Evolutionary conservation across 2,797 vertebrate species (phyloP), one percentile per base, ranked within the genome.

Genomic region (Darevskia nairensis): DNA sequence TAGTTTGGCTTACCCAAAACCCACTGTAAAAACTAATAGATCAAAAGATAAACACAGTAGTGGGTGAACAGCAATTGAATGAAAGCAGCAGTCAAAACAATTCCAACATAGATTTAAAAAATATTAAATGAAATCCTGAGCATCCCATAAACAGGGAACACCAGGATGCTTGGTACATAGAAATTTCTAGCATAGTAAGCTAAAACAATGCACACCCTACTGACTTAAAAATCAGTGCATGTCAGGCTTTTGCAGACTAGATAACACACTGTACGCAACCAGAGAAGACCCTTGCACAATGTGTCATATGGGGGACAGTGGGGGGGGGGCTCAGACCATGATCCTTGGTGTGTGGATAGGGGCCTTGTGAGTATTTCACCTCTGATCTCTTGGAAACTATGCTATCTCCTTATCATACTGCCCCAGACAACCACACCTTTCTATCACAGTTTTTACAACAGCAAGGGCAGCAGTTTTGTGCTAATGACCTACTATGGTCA

Each of bases 401-500:
- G 32, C 19, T 13, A 15, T n/a, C 1, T 29, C n/a, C 66, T 21
- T 17, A 35, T 82, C 10, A 32, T 46, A 2, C 2, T 80, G 7
- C 55, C 8, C 8, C 71, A 68, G 55, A 39, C 8, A 59, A 25
- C 44, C 32, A 74, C 2, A 25, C 80, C 23, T 44, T 55, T 74
- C 17, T 8, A 1, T 50, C n/a, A 15, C 21, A 6, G 35, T 46
- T n/a, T 68, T 69, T 64, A 68, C 84, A 41, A 35, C 69, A 86
- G 44, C 61, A 77, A 1, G 10, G 35, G 2, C 3, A 23, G 44
- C 39, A 74, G 66, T 79, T 72, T 85, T 35, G 1, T 80, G 80
- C 35, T 29, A 21, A 21, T 91, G 91, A 91, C 35, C n/a, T 77
- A 86, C 13, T 1, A 21, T 61, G 79, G 46, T 90, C 21, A 41